Evolutionary conservation across 2,113 vertebrate genomes (phyloP).

Genomic region (Hemicordylus capensis): DNA sequence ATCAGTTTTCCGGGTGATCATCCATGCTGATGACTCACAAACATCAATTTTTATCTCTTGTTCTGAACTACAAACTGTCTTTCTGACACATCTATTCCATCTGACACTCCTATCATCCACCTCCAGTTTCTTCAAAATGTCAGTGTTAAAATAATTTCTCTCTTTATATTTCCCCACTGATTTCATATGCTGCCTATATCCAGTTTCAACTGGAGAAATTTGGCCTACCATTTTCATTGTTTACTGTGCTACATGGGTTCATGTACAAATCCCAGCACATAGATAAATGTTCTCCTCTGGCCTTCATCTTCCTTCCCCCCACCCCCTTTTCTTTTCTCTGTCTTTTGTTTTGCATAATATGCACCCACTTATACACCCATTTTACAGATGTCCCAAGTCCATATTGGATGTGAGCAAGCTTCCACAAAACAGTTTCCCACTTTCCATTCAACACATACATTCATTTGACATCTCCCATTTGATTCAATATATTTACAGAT

Average conservation of each 20-base stretch:
- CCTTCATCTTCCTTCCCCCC: not conserved
- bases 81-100: not conserved
- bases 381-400: not conserved
- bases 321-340: not conserved
- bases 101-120: not conserved
- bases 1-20: not conserved
- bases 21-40: not conserved
- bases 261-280: not conserved
- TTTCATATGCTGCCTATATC: not conserved
- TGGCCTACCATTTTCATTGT: not conserved
- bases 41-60: not conserved
- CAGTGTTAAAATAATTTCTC: not conserved
- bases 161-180: not conserved
- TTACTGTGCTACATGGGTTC: not conserved
- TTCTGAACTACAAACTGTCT: not conserved
- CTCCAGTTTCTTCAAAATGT: constrained; percentile 1
- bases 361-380: no score
- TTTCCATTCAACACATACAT: not conserved
- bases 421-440: not conserved
- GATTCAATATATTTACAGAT: not conserved
- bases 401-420: not conserved
- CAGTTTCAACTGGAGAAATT: not conserved
- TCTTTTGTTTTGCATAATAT: not conserved
- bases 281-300: not conserved
- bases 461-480: not conserved